These are phyloP conservation scores for Triplophysa rosa DNA, from an alignment of 2,113 vertebrate genomes.

Conservation along the genomic window DNA sequence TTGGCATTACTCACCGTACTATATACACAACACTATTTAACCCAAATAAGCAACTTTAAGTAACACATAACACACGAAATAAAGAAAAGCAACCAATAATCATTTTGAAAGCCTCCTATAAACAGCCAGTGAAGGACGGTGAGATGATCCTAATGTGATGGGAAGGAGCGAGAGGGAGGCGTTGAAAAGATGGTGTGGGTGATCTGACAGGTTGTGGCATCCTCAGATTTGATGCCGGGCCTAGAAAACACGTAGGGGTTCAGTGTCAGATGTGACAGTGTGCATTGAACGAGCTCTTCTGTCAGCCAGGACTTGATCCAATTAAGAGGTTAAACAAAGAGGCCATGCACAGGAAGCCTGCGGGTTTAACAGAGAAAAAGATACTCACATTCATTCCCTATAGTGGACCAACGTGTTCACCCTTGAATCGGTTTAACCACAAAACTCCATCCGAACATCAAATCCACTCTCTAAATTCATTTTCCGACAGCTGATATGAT, in stretches of 20 bases:
- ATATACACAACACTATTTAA: too few species aligned
- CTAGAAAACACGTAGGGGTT: slow-evolving; percentile 13
- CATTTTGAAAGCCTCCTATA: not conserved
- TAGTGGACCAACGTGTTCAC: too few species aligned
- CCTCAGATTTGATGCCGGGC: not conserved
- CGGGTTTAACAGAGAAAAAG: not conserved
- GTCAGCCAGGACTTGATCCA: slow-evolving; percentile 57
- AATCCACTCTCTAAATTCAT: not conserved
- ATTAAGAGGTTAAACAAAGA: slow-evolving; percentile 70
- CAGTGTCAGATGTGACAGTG: slow-evolving; percentile 43
- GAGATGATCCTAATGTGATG: not conserved
- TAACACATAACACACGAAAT: not conserved
- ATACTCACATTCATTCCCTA: too few species aligned
- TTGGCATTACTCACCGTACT: too few species aligned
- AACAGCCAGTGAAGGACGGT: not conserved
- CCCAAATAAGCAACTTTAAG: not conserved
- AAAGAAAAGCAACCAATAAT: not conserved
- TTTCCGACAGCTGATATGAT: not conserved
- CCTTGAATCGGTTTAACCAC: not conserved
- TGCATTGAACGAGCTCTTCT: slow-evolving; percentile 49
- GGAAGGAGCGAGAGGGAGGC: not conserved
- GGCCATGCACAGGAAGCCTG: slow-evolving; percentile 51
- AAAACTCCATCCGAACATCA: not conserved
- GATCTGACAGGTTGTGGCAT: slow-evolving; percentile 32
- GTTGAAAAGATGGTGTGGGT: not conserved